These are phyloP conservation scores for Orchestes rusci DNA, from an alignment of 2,888 invertebrate genomes.

Conservation along the genomic window DNA sequence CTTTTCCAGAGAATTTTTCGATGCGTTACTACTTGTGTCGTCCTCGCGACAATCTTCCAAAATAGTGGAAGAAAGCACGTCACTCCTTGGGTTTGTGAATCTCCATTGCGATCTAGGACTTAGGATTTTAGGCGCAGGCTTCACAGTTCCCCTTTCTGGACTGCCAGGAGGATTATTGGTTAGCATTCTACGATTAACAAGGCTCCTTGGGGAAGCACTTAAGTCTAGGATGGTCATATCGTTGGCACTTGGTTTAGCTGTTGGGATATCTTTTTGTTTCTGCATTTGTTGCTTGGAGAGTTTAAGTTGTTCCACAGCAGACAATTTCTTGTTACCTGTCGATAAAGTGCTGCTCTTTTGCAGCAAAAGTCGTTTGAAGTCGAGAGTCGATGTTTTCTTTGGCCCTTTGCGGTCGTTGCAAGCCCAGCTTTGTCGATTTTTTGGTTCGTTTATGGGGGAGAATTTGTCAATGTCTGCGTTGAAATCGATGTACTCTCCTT, in stretches of 20 bases:
- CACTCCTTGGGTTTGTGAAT: constrained; percentile 67
- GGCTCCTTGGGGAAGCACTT: constrained; percentile 64
- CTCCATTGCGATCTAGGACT: constrained; percentile 67
- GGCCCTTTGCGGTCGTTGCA: constrained; percentile 58
- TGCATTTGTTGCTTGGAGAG: constrained; percentile 52
- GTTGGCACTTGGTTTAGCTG: constrained; percentile 10
- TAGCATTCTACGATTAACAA: constrained; percentile 53
- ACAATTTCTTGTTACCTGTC: constrained; percentile 52
- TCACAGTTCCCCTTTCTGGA: constrained; percentile 38
- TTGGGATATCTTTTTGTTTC: constrained; percentile 16
- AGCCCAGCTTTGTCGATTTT: constrained; percentile 46
- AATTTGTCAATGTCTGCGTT: constrained; percentile 39
- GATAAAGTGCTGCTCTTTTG: constrained; percentile 56
- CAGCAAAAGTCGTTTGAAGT: constrained; percentile 75
- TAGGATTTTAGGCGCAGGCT: constrained; percentile 51
- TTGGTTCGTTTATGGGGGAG: constrained; percentile 38
- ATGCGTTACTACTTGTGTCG: constrained; percentile 55
- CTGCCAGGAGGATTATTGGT: constrained; percentile 49
- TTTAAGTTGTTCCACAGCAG: constrained; percentile 75
- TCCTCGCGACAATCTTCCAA: constrained; percentile 79
- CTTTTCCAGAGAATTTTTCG: constrained; percentile 45
- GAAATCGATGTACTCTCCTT: constrained; percentile 40
- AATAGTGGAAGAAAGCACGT: constrained; percentile 80
- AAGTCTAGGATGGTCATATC: constrained; percentile 61
- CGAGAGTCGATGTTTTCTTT: constrained; percentile 71